phyloP scores from a whole-genome alignment of 2,113 vertebrate genomes.

The Alexandromys fortis region DNA sequence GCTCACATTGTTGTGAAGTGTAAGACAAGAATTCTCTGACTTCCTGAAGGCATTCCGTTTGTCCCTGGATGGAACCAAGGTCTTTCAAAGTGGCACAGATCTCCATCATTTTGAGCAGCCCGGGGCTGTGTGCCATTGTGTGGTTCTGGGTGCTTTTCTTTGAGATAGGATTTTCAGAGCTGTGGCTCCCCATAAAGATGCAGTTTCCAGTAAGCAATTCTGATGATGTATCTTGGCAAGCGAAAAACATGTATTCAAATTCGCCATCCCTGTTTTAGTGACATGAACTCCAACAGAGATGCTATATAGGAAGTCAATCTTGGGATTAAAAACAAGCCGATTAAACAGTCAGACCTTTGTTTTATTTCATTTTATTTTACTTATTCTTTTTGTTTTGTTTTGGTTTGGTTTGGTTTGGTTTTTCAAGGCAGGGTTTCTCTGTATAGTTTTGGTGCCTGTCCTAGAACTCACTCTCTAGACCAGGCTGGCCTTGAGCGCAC shows the following conservation, averaged over 20 bases:
- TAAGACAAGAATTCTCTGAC: background rate
- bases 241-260: conserved; percentile 35
- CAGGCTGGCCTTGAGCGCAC: no score
- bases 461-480: no score
- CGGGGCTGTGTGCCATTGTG: background rate
- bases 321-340: conserved; percentile 44
- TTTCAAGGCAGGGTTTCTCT: no score
- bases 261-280: background rate
- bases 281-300: background rate
- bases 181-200: background rate
- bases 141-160: background rate
- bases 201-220: background rate
- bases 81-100: background rate
- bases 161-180: background rate
- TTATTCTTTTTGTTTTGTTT: no score
- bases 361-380: background rate
- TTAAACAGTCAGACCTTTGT: conserved; percentile 13
- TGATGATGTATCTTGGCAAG: background rate
- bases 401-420: no score
- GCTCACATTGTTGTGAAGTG: background rate
- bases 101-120: background rate
- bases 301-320: background rate
- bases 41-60: background rate
- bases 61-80: background rate
- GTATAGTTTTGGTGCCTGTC: no score